A percentile compares a stretch with the other conserved stretches of the same genome.
These are phyloP conservation scores for Alca torda DNA, from an alignment of 2,797 vertebrate species.

Conservation along the genomic window DNA sequence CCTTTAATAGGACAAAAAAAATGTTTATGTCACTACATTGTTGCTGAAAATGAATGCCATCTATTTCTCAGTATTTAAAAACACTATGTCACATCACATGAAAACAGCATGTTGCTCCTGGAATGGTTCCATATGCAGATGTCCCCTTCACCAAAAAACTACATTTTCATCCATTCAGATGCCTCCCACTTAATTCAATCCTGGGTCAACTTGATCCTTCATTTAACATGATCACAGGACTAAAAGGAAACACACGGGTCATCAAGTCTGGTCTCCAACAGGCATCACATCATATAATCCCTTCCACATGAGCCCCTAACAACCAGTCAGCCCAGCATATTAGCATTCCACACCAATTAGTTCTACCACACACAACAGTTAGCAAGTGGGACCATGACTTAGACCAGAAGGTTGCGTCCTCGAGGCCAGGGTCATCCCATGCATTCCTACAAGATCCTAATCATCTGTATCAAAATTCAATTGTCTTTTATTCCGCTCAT, in stretches of 20 bases:
- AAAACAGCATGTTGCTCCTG: neutral
- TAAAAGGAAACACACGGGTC: conserved; percentile 46
- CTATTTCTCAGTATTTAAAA: neutral
- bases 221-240: conserved; percentile 58
- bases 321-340: neutral
- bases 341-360: neutral
- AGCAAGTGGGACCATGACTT: neutral
- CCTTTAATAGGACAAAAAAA: neutral
- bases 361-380: neutral
- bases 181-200: conserved; percentile 52
- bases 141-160: conserved; percentile 41
- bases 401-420: neutral
- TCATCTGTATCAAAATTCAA: neutral
- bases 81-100: neutral
- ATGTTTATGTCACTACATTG: neutral
- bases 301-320: conserved; percentile 22
- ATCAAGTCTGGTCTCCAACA: conserved; percentile 27
- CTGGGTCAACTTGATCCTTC: conserved; percentile 53
- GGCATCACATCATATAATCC: conserved; percentile 43
- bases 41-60: neutral
- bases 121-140: conserved; percentile 14
- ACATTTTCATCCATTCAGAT: conserved; percentile 11
- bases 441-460: neutral
- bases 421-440: neutral
- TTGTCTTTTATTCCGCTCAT: neutral